phyloP scores from a whole-genome alignment of 2,113 vertebrate genomes.

The Leptobrachium leishanense region DNA sequence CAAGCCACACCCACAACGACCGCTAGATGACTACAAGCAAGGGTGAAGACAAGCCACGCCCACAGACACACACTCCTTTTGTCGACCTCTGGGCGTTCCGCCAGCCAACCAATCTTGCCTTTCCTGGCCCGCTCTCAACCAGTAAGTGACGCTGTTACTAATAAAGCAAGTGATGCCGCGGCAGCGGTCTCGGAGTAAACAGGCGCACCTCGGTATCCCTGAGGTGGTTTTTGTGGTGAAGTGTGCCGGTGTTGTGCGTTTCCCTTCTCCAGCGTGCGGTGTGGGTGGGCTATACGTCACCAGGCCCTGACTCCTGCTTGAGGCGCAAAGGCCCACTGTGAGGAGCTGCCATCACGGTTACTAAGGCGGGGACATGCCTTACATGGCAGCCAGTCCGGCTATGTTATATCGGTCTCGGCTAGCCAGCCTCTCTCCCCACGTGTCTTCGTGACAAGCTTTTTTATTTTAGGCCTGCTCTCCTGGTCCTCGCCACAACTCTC shows the following conservation, averaged over 20 bases:
- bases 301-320: not conserved
- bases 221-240: conserved; percentile 91
- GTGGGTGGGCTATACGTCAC: not conserved
- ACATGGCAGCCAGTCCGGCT: not conserved
- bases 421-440: too few species aligned
- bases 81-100: too few species aligned
- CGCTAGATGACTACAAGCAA: too few species aligned
- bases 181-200: conserved; percentile 71
- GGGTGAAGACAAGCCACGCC: too few species aligned
- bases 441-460: too few species aligned
- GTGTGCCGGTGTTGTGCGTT: not conserved
- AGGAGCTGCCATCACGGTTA: not conserved
- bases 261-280: not conserved
- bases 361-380: conserved; percentile 12
- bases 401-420: too few species aligned
- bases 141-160: not conserved
- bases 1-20: too few species aligned
- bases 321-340: not conserved
- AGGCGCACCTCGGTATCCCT: conserved; percentile 86
- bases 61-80: too few species aligned
- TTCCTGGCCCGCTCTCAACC: not conserved
- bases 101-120: not conserved
- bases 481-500: too few species aligned
- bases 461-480: too few species aligned
- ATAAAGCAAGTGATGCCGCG: not conserved